Conservation (phyloP, 2,113 vertebrate species). For the Bolborhynchus lineola region DNA sequence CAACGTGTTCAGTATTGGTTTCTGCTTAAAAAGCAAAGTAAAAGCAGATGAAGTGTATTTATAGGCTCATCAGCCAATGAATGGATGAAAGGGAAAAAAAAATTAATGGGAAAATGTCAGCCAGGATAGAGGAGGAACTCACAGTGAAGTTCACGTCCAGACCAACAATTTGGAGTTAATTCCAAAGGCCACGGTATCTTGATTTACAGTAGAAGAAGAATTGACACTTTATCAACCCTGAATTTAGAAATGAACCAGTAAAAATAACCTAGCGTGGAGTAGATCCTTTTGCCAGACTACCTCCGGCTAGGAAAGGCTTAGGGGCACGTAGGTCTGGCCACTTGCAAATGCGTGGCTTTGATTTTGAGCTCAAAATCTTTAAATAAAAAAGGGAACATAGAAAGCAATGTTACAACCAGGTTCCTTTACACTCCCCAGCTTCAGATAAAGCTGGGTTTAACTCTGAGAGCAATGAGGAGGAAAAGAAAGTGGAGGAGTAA, state of each 20-base stretch:
- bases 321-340: background rate
- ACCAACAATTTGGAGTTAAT: conserved; percentile 72
- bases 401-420: background rate
- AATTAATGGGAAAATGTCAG: conserved; percentile 78
- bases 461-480: background rate
- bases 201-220: conserved; percentile 54
- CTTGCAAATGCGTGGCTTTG: conserved; percentile 55
- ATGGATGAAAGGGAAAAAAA: conserved; percentile 76
- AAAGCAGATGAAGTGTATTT: conserved; percentile 82
- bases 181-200: conserved; percentile 61
- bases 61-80: conserved; percentile 78
- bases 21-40: conserved; percentile 80
- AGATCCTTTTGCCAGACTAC: conserved; percentile 13
- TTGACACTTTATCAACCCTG: conserved; percentile 42
- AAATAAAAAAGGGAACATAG: background rate
- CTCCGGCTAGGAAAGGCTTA: conserved; percentile 31
- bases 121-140: conserved; percentile 67
- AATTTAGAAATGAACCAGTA: conserved; percentile 60
- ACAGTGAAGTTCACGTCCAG: conserved; percentile 69
- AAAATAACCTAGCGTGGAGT: conserved; percentile 18
- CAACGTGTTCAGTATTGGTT: conserved; percentile 74
- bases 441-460: background rate
- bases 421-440: background rate
- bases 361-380: conserved; percentile 49
- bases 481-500: background rate